phyloP scores from a whole-genome alignment of 2,888 invertebrate species.

The Onthophagus sagittarius region DNA sequence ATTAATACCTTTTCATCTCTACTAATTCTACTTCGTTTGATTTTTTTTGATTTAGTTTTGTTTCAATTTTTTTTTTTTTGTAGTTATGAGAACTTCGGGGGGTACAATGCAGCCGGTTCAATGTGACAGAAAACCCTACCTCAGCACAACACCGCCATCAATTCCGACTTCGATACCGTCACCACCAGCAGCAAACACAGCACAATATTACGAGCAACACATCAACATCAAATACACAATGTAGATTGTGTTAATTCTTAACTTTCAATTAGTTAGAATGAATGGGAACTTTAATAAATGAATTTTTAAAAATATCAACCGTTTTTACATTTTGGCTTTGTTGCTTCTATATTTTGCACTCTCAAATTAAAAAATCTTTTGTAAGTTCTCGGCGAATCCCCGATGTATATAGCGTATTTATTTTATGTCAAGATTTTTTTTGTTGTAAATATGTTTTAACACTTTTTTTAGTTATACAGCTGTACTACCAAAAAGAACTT shows the following conservation, averaged over 20 bases:
- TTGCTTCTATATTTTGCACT: too few relatives aligned
- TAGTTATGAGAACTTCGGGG: slow-evolving; percentile 44
- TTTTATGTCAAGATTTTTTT: slow-evolving; percentile 6
- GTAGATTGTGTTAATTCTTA: slow-evolving; percentile 11
- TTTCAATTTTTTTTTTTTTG: slow-evolving; percentile 30
- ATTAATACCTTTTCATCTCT: not conserved
- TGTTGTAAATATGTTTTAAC: slow-evolving; percentile 7
- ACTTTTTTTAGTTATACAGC: slow-evolving; percentile 2
- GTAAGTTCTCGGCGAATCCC: not conserved
- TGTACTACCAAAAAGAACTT: not conserved
- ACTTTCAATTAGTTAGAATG: too few relatives aligned
- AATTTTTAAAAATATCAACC: too few relatives aligned
- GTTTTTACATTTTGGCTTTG: too few relatives aligned
- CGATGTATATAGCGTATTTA: slow-evolving; percentile 10
- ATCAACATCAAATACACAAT: slow-evolving; percentile 33
- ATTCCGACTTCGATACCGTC: slow-evolving; percentile 49
- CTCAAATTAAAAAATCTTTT: not conserved
- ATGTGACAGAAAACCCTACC: slow-evolving; percentile 58
- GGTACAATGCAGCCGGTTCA: slow-evolving; percentile 46
- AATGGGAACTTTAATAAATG: too few relatives aligned
- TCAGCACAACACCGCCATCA: slow-evolving; percentile 52
- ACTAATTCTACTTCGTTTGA: not conserved
- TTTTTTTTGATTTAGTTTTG: not conserved
- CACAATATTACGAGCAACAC: slow-evolving; percentile 43
- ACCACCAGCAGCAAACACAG: slow-evolving; percentile 49